These are phyloP conservation scores for Emys orbicularis DNA, from an alignment of 2,797 vertebrate genomes.

Conservation along the genomic window DNA sequence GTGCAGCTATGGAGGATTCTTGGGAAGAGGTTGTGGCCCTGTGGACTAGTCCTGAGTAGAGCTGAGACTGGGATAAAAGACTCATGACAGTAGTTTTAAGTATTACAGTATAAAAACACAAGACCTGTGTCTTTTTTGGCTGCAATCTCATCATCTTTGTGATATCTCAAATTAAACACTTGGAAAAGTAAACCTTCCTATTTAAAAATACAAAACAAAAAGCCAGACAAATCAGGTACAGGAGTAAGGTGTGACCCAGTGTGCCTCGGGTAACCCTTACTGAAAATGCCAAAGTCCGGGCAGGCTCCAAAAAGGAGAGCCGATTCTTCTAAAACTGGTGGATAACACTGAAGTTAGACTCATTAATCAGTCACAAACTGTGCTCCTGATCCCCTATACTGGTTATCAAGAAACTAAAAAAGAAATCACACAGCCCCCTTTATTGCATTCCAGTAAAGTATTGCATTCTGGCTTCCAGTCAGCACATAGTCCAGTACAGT, in stretches of 20 bases:
- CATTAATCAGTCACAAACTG: too few relatives aligned
- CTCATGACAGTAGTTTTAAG: background rate
- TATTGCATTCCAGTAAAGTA: too few relatives aligned
- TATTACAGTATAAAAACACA: background rate
- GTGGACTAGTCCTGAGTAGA: background rate
- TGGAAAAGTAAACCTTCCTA: slow-evolving; percentile 4
- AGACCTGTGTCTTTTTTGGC: background rate
- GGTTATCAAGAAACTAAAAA: too few relatives aligned
- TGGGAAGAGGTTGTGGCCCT: background rate
- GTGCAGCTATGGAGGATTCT: background rate
- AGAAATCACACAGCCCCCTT: too few relatives aligned
- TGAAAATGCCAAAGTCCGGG: too few relatives aligned
- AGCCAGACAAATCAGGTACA: background rate
- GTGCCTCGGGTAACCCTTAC: too few relatives aligned
- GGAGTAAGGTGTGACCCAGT: background rate
- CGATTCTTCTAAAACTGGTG: too few relatives aligned
- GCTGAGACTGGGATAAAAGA: background rate
- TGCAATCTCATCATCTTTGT: background rate
- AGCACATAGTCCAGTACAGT: too few relatives aligned
- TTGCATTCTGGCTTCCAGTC: too few relatives aligned
- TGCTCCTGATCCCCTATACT: too few relatives aligned
- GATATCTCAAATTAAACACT: background rate
- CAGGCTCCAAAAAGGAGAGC: too few relatives aligned
- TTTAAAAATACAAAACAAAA: background rate
- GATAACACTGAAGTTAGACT: too few relatives aligned